Evolutionary conservation across 2,113 vertebrate genomes (phyloP).

Genomic region (Lampris incognitus): DNA sequence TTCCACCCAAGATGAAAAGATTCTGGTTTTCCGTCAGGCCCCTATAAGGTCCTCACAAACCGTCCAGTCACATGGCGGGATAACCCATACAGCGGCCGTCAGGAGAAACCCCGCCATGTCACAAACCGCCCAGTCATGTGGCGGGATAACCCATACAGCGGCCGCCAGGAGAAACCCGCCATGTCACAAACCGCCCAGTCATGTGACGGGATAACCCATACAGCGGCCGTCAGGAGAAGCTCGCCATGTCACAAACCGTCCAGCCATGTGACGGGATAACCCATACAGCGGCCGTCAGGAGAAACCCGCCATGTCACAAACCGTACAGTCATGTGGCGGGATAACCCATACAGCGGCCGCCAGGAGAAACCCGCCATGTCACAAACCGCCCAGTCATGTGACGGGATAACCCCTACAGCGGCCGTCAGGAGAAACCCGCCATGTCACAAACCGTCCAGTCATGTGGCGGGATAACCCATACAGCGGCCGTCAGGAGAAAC

Average conservation of each 20-base stretch:
- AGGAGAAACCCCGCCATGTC: not conserved
- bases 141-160: conserved; percentile 29
- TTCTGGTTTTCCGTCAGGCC: conserved; percentile 20
- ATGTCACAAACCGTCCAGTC: conserved; percentile 14
- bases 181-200: conserved; percentile 10
- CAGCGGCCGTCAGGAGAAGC: conserved; percentile 29
- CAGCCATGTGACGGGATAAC: conserved; percentile 31
- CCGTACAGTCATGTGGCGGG: conserved; percentile 15
- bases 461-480: conserved; percentile 21
- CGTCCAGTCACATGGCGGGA: not conserved
- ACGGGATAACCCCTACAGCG: conserved; percentile 29
- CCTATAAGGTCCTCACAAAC: conserved; percentile 37
- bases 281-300: conserved; percentile 32
- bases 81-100: too few species aligned
- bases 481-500: conserved; percentile 31
- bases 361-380: conserved; percentile 16
- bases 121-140: conserved; percentile 10
- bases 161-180: conserved; percentile 20
- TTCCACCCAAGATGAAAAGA: conserved; percentile 46
- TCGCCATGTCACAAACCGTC: not conserved
- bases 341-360: conserved; percentile 28
- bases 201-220: conserved; percentile 21
- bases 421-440: conserved; percentile 20
- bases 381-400: conserved; percentile 10
- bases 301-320: not conserved